phyloP scores from a whole-genome alignment of 2,888 invertebrate species.

The Philereme vetulata region DNA sequence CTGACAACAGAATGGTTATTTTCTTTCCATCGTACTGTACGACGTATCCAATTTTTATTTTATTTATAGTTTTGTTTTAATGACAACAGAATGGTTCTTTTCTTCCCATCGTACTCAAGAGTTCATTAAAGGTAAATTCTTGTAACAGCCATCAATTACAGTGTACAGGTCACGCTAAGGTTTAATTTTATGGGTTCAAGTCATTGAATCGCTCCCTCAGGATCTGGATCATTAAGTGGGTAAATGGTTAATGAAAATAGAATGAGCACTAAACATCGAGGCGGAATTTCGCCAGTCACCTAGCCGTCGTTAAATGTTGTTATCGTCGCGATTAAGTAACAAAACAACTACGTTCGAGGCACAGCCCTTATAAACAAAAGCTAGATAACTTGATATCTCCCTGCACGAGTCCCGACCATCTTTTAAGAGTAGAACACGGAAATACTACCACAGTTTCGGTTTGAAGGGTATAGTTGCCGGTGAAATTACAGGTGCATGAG shows the following conservation, averaged over 20 bases:
- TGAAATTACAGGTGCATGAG: too few relatives aligned
- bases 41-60: too few relatives aligned
- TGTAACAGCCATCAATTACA: slow-evolving; percentile 57
- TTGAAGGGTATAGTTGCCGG: too few relatives aligned
- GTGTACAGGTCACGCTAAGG: slow-evolving; percentile 74
- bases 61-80: too few relatives aligned
- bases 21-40: slow-evolving; percentile 15
- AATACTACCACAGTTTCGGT: too few relatives aligned
- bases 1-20: slow-evolving; percentile 2
- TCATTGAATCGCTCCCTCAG: slow-evolving; percentile 80
- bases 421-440: too few relatives aligned
- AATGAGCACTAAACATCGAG: slow-evolving; percentile 83
- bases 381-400: slow-evolving; percentile 2
- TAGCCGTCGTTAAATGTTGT: slow-evolving; percentile 83
- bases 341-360: slow-evolving; percentile 74
- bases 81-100: slow-evolving; percentile 3
- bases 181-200: slow-evolving; percentile 77
- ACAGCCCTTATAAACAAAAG: slow-evolving; percentile 9
- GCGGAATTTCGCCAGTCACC: slow-evolving; percentile 83
- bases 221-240: slow-evolving; percentile 83
- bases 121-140: slow-evolving; percentile 44
- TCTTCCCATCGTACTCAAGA: slow-evolving; percentile 23
- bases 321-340: slow-evolving; percentile 83
- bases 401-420: background rate
- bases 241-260: slow-evolving; percentile 84